These are phyloP conservation scores for Seladonia tumulorum DNA, from an alignment of 2,888 invertebrate genomes.

Conservation along the genomic window DNA sequence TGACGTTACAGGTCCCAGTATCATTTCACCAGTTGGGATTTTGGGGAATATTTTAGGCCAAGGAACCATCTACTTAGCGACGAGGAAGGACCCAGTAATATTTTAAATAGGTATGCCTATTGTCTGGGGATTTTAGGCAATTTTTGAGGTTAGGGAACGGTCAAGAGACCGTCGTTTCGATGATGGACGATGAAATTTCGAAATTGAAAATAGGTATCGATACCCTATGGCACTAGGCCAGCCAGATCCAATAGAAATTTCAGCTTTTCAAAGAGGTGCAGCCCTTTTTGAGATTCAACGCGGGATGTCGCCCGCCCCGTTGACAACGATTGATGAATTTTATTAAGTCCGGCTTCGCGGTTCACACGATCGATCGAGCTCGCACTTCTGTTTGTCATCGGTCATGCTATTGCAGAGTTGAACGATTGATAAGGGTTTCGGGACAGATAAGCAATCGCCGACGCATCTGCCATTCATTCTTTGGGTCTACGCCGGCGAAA, in stretches of 20 bases:
- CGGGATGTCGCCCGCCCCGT: neutral
- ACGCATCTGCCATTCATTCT: constrained; percentile 23
- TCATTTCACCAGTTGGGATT: too few relatives aligned
- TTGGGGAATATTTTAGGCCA: too few relatives aligned
- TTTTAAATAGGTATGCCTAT: too few relatives aligned
- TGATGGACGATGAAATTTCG: neutral
- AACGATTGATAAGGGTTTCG: constrained; percentile 25
- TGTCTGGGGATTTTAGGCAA: too few relatives aligned
- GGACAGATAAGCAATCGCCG: constrained; percentile 15
- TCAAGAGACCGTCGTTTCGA: neutral
- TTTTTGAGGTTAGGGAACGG: too few relatives aligned
- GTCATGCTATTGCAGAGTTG: constrained; percentile 16
- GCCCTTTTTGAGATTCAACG: neutral
- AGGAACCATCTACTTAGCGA: too few relatives aligned
- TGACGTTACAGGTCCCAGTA: too few relatives aligned
- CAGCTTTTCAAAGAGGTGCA: neutral
- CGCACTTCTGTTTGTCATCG: neutral
- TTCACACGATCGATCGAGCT: neutral
- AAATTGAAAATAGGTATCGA: neutral
- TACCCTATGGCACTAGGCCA: neutral
- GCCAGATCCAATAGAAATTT: neutral
- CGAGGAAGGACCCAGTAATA: too few relatives aligned
- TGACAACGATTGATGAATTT: neutral
- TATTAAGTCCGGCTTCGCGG: constrained; percentile 2
- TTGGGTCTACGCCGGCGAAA: neutral